Base-by-base conservation (phyloP, 2,888 invertebrate genomes). In the Tinea trinotella region DNA sequence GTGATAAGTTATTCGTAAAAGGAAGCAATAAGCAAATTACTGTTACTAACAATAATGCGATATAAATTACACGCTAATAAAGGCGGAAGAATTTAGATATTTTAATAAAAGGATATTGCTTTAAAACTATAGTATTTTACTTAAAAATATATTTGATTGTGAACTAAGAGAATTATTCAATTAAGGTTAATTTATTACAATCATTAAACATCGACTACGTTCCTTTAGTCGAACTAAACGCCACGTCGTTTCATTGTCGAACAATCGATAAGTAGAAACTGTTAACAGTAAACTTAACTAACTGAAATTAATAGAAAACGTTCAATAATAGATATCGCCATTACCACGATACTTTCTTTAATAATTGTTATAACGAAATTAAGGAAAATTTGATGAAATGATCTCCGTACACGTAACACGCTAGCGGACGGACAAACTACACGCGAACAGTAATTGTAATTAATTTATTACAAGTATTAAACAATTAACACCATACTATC, bases 381-480 rank as follows among this genome's bases (percentile, higher is more conserved):
- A 46, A 46, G 17, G 46, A 46, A 46, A 46, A 60, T 59, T 67
- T 59, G 62, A 46, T 46, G 10, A 46, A 52, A 52, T 34, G 35
- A 30, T 35, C 52, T 34, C 19, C 13, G 18, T 13, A 57, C 58
- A 59, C 59, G 56, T 35, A 46, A 44, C 30, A 12, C 52, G 52
- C 46, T 46, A 34, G 55, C 63, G 62, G 60, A 69, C 22, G 6
- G 12, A 24, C 9, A 9, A 5, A 9, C n/a, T 30, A 46, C 82
- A 84, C 82, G 83, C 84, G 66, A 80, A 73, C 75, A 65, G 80
- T 70, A 46, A 19, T 65, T 71, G 80, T 83, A 80, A 84, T 84
- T 83, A 84, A 84, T 84, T 84, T 84, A 84, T 82, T 76, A 84
- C 82, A 77, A 74, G 78, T 74, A 84, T 84, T 84, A 84, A 84